Base-by-base conservation (phyloP, 2,797 vertebrate species). In the Paratrypauchen microcephalus region DNA sequence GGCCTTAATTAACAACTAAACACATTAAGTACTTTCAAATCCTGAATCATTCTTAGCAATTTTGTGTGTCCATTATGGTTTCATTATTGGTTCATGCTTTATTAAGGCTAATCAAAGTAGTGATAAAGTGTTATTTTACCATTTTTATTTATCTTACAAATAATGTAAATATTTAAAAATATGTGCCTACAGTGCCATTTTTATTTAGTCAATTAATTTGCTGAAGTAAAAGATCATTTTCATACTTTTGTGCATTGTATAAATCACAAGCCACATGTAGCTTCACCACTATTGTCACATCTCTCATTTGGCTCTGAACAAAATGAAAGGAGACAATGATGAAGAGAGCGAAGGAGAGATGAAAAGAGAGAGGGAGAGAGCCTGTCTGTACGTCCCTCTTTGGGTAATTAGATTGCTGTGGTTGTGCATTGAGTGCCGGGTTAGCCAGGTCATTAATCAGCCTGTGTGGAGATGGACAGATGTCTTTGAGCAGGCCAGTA, bases 401-500 rank as follows among this genome's bases (percentile, higher is more conserved):
- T 55, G 77, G 71, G 77, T 91, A 91, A 90, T 91, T 89, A 87
- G 86, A 88, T 89, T 83, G 84, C 77, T 82, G 73, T 79, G 76
- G 80, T 84, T 85, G 68, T 75, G 83, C 75, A 74, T 75, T 65
- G 82, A 87, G 79, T 80, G 84, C 71, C 61, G 79, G 81, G 86
- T 88, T 80, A 82, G 79, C 75, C 75, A 74, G 81, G 86, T 84
- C 84, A 85, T 90, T 86, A 83, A 87, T 86, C 78, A 85, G 76
- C 30, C 61, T 4, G 62, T 79, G 86, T 86, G 75, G 79, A 82
- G 79, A 88, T 84, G 80, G 82, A 85, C 88, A 86, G 78, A 85
- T 77, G 81, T 87, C 82, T 83, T 74, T 82, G 69, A 83, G 77
- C 57, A 50, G 13, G 13, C 55, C 24, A 59, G 63, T 71, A 79